These are phyloP conservation scores for Equus quagga DNA, from an alignment of 2,113 vertebrate genomes.

Conservation along the genomic window DNA sequence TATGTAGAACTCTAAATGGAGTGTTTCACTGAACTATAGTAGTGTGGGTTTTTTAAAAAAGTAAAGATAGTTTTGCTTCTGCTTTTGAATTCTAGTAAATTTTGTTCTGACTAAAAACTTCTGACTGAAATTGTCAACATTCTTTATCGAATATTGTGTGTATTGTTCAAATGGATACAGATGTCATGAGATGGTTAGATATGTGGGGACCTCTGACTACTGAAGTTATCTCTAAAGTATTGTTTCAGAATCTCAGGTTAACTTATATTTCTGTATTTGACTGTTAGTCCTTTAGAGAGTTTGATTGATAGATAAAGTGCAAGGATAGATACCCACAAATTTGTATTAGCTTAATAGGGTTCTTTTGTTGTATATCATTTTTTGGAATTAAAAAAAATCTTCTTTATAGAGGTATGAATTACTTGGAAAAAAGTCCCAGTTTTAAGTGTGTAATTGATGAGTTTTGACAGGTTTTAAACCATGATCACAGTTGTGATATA, in stretches of 20 bases:
- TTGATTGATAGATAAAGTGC: not conserved
- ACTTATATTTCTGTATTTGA: not conserved
- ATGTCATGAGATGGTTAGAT: not conserved
- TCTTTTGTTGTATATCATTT: not conserved
- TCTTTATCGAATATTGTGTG: not conserved
- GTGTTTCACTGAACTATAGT: constrained; percentile 57
- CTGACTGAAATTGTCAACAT: constrained; percentile 37
- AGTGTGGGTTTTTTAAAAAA: constrained; percentile 39
- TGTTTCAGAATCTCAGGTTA: constrained; percentile 17
- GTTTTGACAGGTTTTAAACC: not conserved
- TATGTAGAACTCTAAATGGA: constrained; percentile 66
- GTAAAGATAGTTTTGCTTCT: constrained; percentile 76
- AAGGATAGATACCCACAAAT: not conserved
- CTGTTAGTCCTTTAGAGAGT: not conserved
- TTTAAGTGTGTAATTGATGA: constrained; percentile 13
- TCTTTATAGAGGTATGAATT: not conserved
- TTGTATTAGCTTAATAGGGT: not conserved
- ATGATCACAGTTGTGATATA: not conserved
- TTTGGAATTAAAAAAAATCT: not conserved
- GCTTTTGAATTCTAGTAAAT: constrained; percentile 80
- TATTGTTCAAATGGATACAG: not conserved
- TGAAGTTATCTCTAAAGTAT: not conserved
- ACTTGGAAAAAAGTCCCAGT: not conserved
- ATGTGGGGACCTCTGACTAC: not conserved
- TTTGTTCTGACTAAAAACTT: constrained; percentile 70